Percentiles rank a stretch among this genome's conserved stretches.
Evolutionary conservation across 2,113 vertebrate species (phyloP).

Genomic region (Cathartes aura): DNA sequence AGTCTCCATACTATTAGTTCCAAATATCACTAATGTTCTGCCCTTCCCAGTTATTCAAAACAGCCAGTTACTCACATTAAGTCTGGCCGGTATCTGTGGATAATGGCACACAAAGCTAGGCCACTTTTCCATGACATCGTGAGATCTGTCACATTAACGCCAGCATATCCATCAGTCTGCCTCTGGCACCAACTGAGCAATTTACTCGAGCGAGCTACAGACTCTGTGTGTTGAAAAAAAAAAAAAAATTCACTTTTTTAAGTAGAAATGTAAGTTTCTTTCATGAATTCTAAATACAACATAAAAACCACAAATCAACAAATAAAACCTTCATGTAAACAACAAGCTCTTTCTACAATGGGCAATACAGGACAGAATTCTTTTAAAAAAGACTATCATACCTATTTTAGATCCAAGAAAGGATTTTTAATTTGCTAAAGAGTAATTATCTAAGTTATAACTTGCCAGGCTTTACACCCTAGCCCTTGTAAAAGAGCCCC

Average conservation of each 20-base stretch:
- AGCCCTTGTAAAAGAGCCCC: background rate
- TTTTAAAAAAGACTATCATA: background rate
- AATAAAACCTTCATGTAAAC: background rate
- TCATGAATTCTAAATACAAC: background rate
- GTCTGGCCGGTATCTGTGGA: slow-evolving; percentile 94
- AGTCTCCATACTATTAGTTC: background rate
- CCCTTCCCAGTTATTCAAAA: background rate
- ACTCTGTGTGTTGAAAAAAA: slow-evolving; percentile 76
- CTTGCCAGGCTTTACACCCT: background rate
- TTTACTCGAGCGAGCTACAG: slow-evolving; percentile 93
- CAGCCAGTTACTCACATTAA: slow-evolving; percentile 87
- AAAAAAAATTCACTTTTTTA: background rate
- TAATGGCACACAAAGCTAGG: slow-evolving; percentile 93
- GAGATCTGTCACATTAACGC: slow-evolving; percentile 91
- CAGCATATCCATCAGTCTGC: slow-evolving; percentile 93
- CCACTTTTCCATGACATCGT: slow-evolving; percentile 98
- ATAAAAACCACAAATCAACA: background rate
- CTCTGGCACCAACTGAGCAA: slow-evolving; percentile 97
- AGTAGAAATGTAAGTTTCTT: background rate
- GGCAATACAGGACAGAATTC: background rate
- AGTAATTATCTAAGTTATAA: background rate
- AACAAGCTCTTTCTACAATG: background rate
- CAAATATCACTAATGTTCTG: background rate
- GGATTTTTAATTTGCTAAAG: background rate
- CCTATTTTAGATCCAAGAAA: background rate